Evolutionary conservation across 2,113 vertebrate genomes (phyloP).

Genomic region (Sisor rabdophorus): DNA sequence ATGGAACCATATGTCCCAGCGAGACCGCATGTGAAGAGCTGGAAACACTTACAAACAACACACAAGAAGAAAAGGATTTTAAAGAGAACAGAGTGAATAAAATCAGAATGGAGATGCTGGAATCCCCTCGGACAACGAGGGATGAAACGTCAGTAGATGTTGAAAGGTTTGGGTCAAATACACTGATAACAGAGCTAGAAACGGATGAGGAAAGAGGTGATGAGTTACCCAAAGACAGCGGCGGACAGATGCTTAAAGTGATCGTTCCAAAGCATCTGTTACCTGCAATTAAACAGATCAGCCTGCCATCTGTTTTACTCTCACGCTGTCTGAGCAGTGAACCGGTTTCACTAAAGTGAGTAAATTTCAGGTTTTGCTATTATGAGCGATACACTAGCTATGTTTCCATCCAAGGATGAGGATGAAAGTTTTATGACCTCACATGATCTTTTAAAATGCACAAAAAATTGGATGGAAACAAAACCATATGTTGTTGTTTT

Average conservation of each 20-base stretch:
- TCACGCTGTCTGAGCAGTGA: conserved; percentile 15
- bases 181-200: neutral
- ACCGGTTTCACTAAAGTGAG: conserved; percentile 16
- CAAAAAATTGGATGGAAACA: too few relatives aligned
- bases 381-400: neutral
- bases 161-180: neutral
- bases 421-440: too few relatives aligned
- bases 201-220: neutral
- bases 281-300: conserved; percentile 37
- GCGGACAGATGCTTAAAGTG: conserved; percentile 39
- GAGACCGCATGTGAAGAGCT: neutral
- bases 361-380: neutral
- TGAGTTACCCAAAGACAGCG: neutral
- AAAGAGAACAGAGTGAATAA: neutral
- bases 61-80: neutral
- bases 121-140: neutral
- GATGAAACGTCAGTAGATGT: neutral
- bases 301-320: conserved; percentile 32
- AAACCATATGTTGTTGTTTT: too few relatives aligned
- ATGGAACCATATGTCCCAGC: neutral
- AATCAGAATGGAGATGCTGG: neutral
- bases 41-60: neutral
- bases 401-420: too few relatives aligned
- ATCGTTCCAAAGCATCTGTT: conserved; percentile 37
- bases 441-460: too few relatives aligned